Evolutionary conservation across 2,113 vertebrate genomes (phyloP), one percentile per base, ranked within the genome.

Genomic region (Sisor rabdophorus): DNA sequence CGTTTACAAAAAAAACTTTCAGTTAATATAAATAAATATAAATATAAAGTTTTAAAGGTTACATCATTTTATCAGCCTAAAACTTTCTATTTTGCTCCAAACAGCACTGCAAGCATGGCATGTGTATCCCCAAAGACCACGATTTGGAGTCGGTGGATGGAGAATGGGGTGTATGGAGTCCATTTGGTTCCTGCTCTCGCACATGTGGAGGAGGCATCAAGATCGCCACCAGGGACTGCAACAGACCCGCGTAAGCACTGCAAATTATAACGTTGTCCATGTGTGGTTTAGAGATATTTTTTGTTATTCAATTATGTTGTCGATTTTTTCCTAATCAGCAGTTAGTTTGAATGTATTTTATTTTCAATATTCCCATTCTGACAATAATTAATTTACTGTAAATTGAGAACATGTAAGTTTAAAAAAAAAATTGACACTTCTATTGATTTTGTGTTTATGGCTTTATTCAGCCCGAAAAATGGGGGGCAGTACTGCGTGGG

Each of bases 181-280:
- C 93, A 22, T 99, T 98, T 1, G 96, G 95, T 82, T 92, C 91
- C 80, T 99, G 97, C 87, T 99, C 97, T 0, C 92, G 97, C 77
- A 96, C 95, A 0, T 99, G 97, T 0, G 95, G 96, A 0, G 97
- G 97, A 0, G 97, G 97, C 78, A 96, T 99, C 88, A 98, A 95
- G 90, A 95, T 92, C 0, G 94, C 95, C 0, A 86, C 92, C 28
- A 93, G 98, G 0, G 97, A 99, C 82, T 99, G 98, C 92, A 95
- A 97, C 94, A 86, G 92, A 87, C 98, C 98, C 1, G 92, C 93
- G 98, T 99, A 91, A 98, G 96, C 88, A 9, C 50, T 7, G 36
- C 61, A 12, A 3, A 15, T 13, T 48, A 12, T 24, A 15, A 47
- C 8, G 0, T 50, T 47, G 7, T 26, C 2, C 9, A 26, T 68